Conservation (phyloP, 2,113 vertebrate genomes). For the Prunella fulvescens region DNA sequence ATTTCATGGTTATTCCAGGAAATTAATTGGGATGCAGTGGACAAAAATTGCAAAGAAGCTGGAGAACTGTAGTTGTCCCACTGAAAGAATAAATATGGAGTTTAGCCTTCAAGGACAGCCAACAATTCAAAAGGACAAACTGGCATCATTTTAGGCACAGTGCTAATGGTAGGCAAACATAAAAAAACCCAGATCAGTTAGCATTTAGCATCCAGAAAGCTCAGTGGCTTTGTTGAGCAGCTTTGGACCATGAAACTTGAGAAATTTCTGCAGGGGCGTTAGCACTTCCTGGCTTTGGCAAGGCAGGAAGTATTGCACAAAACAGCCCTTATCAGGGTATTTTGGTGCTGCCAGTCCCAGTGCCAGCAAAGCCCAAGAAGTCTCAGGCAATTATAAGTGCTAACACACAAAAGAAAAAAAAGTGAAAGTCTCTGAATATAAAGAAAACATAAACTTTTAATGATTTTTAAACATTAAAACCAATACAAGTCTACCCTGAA, state of each 20-base stretch:
- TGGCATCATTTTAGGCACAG: background rate
- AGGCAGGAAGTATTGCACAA: constrained; percentile 29
- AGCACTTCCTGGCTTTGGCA: constrained; percentile 34
- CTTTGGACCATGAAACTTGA: constrained; percentile 9
- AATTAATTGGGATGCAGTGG: background rate
- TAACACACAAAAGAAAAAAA: background rate
- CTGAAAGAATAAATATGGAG: background rate
- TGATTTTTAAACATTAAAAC: background rate
- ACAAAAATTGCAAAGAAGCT: background rate
- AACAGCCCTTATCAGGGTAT: background rate
- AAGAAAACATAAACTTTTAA: background rate
- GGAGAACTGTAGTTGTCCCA: background rate
- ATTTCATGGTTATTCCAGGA: background rate
- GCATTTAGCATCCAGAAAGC: background rate
- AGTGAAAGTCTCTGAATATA: background rate
- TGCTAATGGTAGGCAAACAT: background rate
- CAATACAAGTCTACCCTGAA: background rate
- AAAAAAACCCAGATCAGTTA: background rate
- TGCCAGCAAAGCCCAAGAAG: background rate
- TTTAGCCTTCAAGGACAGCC: background rate
- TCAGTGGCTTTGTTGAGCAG: background rate
- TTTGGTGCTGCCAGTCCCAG: background rate
- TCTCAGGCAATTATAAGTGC: background rate
- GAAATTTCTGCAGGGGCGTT: constrained; percentile 3
- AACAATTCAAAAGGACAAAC: background rate